A percentile compares a stretch with the other conserved stretches of the same genome.
phyloP scores from a whole-genome alignment of 2,113 vertebrate species.

The Perca flavescens region DNA sequence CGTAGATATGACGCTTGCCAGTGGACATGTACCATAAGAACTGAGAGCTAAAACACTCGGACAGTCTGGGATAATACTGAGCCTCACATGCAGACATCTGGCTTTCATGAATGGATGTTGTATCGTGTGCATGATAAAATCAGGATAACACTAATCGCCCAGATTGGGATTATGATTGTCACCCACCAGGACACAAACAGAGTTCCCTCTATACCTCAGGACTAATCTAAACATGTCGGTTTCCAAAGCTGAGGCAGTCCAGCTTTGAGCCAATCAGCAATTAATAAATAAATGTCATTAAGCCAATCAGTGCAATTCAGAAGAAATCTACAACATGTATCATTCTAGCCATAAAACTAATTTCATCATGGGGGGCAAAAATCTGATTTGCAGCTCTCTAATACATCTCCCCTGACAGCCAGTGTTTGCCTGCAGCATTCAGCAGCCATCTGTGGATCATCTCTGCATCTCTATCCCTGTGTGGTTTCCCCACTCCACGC shows the following conservation, averaged over 20 bases:
- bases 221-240: slow-evolving; percentile 9
- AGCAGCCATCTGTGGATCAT: slow-evolving; percentile 61
- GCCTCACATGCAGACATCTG: slow-evolving; percentile 44
- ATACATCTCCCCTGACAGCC: slow-evolving; percentile 13
- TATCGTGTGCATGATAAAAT: slow-evolving; percentile 41
- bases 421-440: slow-evolving; percentile 37
- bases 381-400: slow-evolving; percentile 20
- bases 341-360: slow-evolving; percentile 1
- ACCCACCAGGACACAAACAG: slow-evolving; percentile 33
- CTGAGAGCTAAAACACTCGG: not conserved
- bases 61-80: slow-evolving; percentile 12
- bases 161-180: slow-evolving; percentile 66
- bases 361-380: slow-evolving; percentile 5
- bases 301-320: slow-evolving; percentile 6
- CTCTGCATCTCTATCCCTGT: slow-evolving; percentile 40
- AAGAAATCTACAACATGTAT: slow-evolving; percentile 10
- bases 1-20: too few relatives aligned
- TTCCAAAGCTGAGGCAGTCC: not conserved
- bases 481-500: slow-evolving; percentile 30
- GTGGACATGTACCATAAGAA: too few relatives aligned
- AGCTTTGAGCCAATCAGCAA: not conserved
- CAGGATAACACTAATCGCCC: slow-evolving; percentile 58
- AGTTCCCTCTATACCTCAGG: not conserved
- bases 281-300: not conserved
- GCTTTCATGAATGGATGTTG: slow-evolving; percentile 39